A percentile compares a stretch with the other conserved stretches of the same genome.
phyloP scores from a whole-genome alignment of 2,888 invertebrate genomes.

The Agriotes lineatus region DNA sequence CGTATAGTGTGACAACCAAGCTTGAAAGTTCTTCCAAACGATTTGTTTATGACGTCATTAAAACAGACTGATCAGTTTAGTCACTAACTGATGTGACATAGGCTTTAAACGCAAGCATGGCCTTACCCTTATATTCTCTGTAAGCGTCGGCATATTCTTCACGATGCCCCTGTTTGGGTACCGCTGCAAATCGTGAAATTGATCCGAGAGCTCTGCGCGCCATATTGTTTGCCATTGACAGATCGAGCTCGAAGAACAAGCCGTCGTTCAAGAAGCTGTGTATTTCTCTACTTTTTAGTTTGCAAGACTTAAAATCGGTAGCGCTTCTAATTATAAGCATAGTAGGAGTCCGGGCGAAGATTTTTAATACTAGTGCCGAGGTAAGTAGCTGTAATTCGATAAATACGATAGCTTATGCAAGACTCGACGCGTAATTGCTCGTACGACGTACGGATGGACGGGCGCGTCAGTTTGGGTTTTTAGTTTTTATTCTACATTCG shows the following conservation, averaged over 20 bases:
- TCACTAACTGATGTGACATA: too few species aligned
- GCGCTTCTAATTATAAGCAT: slow-evolving; percentile 14
- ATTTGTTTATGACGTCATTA: too few species aligned
- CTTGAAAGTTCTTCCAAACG: too few species aligned
- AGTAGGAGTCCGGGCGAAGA: slow-evolving; percentile 40
- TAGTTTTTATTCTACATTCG: background rate
- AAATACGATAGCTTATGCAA: slow-evolving; percentile 29
- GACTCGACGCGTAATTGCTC: background rate
- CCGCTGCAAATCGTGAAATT: too few species aligned
- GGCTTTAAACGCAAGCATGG: too few species aligned
- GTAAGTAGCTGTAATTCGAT: slow-evolving; percentile 39
- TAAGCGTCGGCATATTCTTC: too few species aligned
- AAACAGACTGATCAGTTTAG: too few species aligned
- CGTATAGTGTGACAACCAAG: too few species aligned
- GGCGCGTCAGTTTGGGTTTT: background rate
- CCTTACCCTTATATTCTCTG: too few species aligned
- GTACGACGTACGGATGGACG: background rate
- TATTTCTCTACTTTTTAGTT: slow-evolving; percentile 18
- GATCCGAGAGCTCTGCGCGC: too few species aligned
- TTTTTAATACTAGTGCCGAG: slow-evolving; percentile 36
- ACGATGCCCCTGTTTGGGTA: too few species aligned
- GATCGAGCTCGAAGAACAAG: slow-evolving; percentile 9
- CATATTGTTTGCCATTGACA: slow-evolving; percentile 36
- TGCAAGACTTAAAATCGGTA: slow-evolving; percentile 18
- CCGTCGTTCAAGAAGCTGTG: slow-evolving; percentile 18